Evolutionary conservation across 2,113 vertebrate genomes (phyloP).

Genomic region (Poecile atricapillus): DNA sequence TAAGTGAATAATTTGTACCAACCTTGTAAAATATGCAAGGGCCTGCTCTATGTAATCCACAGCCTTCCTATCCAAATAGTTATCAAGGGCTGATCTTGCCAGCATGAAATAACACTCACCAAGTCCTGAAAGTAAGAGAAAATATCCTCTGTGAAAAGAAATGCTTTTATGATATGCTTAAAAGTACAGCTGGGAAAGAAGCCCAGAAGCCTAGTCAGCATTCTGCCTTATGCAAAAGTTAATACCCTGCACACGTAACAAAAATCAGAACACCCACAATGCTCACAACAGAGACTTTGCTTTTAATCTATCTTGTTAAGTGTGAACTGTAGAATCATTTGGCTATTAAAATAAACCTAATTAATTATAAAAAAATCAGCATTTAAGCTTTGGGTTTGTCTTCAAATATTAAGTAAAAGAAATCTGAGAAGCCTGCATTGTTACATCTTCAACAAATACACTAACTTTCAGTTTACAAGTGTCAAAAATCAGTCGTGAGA

Average conservation of each 20-base stretch:
- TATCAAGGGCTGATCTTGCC: constrained; percentile 81
- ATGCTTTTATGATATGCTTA: not conserved
- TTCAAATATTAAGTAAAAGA: not conserved
- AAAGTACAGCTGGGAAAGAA: not conserved
- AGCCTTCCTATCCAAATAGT: constrained; percentile 89
- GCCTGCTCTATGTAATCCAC: constrained; percentile 84
- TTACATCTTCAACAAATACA: not conserved
- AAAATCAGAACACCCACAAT: not conserved
- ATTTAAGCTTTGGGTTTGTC: not conserved
- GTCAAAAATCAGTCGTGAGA: not conserved
- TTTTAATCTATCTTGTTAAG: not conserved
- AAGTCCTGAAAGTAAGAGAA: constrained; percentile 77
- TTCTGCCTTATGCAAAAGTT: not conserved
- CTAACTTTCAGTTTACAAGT: accelerated
- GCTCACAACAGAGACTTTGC: not conserved
- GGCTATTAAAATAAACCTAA: not conserved
- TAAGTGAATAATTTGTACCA: constrained; percentile 28
- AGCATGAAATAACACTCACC: constrained; percentile 91
- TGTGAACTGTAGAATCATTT: not conserved
- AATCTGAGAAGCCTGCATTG: not conserved
- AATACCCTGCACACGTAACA: not conserved
- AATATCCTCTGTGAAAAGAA: not conserved
- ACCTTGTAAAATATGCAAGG: constrained; percentile 88
- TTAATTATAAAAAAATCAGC: not conserved
- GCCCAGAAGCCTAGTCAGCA: not conserved